Conservation (phyloP, 1,140 invertebrate species). For the Drosophila fuyamai region DNA sequence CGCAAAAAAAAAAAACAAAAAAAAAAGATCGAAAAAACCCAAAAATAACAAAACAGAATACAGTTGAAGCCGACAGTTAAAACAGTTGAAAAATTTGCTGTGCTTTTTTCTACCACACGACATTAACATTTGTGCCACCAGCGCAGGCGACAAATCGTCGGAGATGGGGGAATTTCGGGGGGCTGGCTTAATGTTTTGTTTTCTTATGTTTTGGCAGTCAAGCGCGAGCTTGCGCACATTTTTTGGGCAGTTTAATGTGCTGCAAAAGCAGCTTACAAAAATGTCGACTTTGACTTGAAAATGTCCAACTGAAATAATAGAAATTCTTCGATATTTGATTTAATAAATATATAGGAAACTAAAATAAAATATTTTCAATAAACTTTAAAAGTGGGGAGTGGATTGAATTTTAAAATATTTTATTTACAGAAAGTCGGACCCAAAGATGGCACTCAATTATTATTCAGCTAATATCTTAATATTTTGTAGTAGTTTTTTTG, state of each 20-base stretch:
- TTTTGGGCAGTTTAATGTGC: constrained; percentile 13
- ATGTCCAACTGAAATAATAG: neutral
- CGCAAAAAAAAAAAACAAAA: constrained; percentile 2
- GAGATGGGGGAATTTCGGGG: constrained; percentile 11
- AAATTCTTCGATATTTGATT: neutral
- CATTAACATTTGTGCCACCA: constrained; percentile 73
- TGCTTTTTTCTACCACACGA: constrained; percentile 49
- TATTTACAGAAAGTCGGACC: too few relatives aligned
- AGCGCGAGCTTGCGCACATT: constrained; percentile 24
- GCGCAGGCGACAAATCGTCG: constrained; percentile 37
- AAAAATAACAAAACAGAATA: constrained; percentile 42
- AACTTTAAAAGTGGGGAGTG: too few relatives aligned
- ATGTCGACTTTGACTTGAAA: neutral
- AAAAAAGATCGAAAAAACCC: constrained; percentile 7
- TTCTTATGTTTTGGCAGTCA: constrained; percentile 42
- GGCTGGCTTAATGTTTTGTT: constrained; percentile 23
- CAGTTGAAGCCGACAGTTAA: constrained; percentile 50
- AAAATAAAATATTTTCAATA: too few relatives aligned
- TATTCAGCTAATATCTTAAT: too few relatives aligned
- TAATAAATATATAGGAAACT: too few relatives aligned
- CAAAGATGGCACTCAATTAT: too few relatives aligned
- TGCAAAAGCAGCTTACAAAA: constrained; percentile 5
- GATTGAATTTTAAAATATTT: too few relatives aligned
- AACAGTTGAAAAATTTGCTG: constrained; percentile 42
- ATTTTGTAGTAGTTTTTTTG: too few relatives aligned